Evolutionary conservation across 2,113 vertebrate genomes (phyloP).

Genomic region (Oncorhynchus tshawytscha): DNA sequence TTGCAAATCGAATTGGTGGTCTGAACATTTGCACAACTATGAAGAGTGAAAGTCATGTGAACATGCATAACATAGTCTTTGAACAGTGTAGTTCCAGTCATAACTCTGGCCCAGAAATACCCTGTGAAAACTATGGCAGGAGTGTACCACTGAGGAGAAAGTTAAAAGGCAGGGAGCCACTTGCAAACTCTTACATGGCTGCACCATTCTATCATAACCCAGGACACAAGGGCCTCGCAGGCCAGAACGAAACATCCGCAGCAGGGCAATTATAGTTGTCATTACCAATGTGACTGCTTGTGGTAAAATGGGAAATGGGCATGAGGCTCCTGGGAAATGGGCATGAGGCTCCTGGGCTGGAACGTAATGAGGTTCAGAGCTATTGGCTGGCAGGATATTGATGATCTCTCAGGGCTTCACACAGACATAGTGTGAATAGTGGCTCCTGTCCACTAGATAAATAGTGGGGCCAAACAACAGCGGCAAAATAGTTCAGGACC

Average conservation of each 20-base stretch:
- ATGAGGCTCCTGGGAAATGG: neutral
- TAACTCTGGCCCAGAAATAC: slow-evolving; percentile 10
- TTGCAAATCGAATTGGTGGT: slow-evolving; percentile 43
- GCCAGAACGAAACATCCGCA: neutral
- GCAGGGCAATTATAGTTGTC: slow-evolving; percentile 27
- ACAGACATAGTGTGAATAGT: slow-evolving; percentile 1
- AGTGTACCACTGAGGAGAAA: neutral
- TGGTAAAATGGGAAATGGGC: neutral
- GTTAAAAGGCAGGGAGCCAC: neutral
- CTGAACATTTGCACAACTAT: neutral
- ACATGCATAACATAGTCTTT: neutral
- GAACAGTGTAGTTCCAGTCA: slow-evolving; percentile 5
- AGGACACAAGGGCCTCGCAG: slow-evolving; percentile 24
- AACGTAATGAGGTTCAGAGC: slow-evolving; percentile 7
- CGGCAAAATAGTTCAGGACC: neutral
- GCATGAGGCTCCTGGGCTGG: neutral
- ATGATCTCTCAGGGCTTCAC: neutral
- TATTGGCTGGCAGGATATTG: slow-evolving; percentile 3
- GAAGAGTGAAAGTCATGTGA: slow-evolving; percentile 18
- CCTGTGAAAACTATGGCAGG: slow-evolving; percentile 18
- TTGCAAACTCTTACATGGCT: neutral
- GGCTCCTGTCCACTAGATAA: slow-evolving; percentile 2
- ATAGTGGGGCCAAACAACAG: neutral
- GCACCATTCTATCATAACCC: slow-evolving; percentile 24
- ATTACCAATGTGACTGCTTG: neutral